Evolutionary conservation across 2,113 vertebrate genomes (phyloP).

Genomic region (Gallinago paraguaiae): DNA sequence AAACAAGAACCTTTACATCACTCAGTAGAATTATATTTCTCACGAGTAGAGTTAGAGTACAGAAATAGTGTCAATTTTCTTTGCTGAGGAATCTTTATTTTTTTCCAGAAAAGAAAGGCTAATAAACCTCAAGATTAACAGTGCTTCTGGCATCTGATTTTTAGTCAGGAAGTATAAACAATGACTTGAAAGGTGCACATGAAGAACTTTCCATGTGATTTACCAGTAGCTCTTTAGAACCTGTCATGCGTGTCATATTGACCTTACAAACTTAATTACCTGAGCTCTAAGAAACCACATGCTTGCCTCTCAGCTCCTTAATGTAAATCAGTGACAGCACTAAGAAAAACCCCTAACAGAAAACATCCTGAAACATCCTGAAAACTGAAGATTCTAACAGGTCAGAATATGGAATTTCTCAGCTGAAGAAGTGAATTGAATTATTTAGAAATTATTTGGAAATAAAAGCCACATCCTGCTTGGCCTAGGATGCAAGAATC

Average conservation of each 20-base stretch:
- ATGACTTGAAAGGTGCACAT: conserved; percentile 34
- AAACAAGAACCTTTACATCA: conserved; percentile 25
- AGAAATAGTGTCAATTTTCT: conserved; percentile 2
- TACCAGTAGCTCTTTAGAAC: conserved; percentile 39
- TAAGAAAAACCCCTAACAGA: not conserved
- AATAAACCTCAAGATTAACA: conserved; percentile 41
- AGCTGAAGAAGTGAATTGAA: not conserved
- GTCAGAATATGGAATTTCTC: not conserved
- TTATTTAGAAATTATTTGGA: not conserved
- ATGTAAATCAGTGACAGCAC: not conserved
- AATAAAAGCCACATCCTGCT: not conserved
- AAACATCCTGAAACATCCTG: not conserved
- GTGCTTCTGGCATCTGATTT: conserved; percentile 27
- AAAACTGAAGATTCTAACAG: not conserved
- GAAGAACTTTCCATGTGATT: conserved; percentile 30
- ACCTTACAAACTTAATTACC: conserved; percentile 47
- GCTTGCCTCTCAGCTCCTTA: not conserved
- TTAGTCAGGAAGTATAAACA: conserved; percentile 54
- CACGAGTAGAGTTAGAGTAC: not conserved
- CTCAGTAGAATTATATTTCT: conserved; percentile 6
- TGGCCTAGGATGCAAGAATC: not conserved
- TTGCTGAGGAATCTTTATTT: not conserved
- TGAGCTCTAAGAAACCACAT: conserved; percentile 13
- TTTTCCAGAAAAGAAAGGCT: not conserved
- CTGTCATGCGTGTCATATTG: conserved; percentile 41